Conservation (phyloP, 2,113 vertebrate species). For the Gallinago paraguaiae region DNA sequence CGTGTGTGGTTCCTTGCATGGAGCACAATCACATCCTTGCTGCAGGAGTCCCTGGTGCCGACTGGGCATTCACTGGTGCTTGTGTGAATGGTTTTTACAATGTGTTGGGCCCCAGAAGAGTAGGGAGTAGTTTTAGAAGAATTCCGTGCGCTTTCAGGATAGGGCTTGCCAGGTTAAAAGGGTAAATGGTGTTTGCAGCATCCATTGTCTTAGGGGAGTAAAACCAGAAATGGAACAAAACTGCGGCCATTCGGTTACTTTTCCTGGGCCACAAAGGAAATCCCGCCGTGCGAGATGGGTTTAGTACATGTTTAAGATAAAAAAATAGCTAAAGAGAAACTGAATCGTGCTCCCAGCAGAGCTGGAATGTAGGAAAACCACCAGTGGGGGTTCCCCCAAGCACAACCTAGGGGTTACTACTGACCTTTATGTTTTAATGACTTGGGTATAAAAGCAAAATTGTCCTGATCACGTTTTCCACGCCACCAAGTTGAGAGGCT, state of each 20-base stretch:
- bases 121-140: not conserved
- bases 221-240: not conserved
- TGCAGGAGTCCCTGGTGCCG: fast-evolving
- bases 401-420: not conserved
- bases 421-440: not conserved
- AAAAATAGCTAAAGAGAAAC: not conserved
- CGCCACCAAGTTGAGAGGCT: not conserved
- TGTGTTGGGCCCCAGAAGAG: not conserved
- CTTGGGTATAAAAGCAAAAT: not conserved
- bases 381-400: not conserved
- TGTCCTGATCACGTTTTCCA: not conserved
- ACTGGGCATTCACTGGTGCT: not conserved
- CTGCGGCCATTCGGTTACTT: not conserved
- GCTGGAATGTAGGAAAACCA: not conserved
- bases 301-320: not conserved
- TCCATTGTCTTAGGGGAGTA: not conserved
- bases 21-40: fast-evolving
- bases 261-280: not conserved
- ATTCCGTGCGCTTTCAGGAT: not conserved
- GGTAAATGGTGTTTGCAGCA: not conserved
- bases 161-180: not conserved
- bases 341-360: not conserved
- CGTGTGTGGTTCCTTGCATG: fast-evolving
- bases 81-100: fast-evolving
- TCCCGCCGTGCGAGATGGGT: too few species aligned